These are phyloP conservation scores for Sylvilagus floridanus DNA, from an alignment of 2,797 vertebrate genomes.

Conservation along the genomic window DNA sequence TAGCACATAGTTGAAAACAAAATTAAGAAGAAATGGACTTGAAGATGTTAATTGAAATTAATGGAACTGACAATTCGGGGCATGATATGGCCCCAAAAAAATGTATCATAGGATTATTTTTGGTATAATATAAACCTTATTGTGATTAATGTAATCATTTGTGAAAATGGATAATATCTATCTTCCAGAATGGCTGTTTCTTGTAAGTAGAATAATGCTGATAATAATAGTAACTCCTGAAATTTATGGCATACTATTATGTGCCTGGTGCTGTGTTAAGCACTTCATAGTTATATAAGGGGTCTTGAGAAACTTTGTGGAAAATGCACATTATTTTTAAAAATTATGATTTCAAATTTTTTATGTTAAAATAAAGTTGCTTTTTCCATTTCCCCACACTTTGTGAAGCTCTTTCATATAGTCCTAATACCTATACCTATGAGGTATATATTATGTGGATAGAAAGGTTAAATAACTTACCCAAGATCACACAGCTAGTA, in stretches of 20 bases:
- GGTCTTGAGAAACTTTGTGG: too few species aligned
- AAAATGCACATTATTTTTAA: too few species aligned
- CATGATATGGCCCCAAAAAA: neutral
- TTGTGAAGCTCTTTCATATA: neutral
- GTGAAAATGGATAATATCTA: neutral
- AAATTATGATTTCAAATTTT: too few species aligned
- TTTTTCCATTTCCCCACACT: too few species aligned
- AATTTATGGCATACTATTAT: neutral
- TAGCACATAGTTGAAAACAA: neutral
- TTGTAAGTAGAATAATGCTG: neutral
- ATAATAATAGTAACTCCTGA: neutral
- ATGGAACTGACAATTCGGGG: neutral
- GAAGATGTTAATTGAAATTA: neutral
- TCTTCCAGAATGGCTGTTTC: constrained; percentile 14
- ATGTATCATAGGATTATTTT: neutral
- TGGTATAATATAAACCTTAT: neutral
- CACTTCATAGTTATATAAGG: neutral
- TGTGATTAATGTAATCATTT: constrained; percentile 6
- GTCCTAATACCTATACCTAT: neutral
- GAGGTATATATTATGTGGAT: neutral
- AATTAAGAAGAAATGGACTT: neutral
- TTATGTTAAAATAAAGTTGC: too few species aligned
- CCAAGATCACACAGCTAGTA: neutral
- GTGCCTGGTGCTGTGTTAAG: neutral
- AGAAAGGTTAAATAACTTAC: neutral